A percentile compares a stretch with the other conserved stretches of the same genome.
These are phyloP conservation scores for Metopolophium dirhodum DNA, from an alignment of 1,140 invertebrate genomes.

Conservation along the genomic window DNA sequence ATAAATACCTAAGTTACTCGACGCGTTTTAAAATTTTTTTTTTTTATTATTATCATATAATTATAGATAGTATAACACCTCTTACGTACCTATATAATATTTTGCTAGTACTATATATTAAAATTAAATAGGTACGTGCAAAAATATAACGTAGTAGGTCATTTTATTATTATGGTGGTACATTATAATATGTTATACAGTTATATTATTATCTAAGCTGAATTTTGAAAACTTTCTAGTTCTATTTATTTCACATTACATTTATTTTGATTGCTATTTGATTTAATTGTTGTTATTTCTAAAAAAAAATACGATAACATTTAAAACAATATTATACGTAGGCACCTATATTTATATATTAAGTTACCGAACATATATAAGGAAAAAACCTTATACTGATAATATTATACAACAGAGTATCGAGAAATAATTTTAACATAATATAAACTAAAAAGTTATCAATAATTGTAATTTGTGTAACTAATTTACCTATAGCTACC, in stretches of 20 bases:
- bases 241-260: too few relatives aligned
- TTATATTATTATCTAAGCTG: too few relatives aligned
- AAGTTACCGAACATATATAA: not conserved
- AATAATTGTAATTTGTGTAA: too few relatives aligned
- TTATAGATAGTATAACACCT: not conserved
- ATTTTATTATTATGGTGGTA: not conserved
- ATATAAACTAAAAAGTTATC: not conserved
- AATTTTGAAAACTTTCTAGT: not conserved
- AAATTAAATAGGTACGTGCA: not conserved
- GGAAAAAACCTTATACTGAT: not conserved
- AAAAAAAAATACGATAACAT: not conserved
- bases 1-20: not conserved
- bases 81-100: too few relatives aligned
- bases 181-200: too few relatives aligned
- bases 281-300: too few relatives aligned
- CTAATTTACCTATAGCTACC: too few relatives aligned
- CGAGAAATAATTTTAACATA: not conserved
- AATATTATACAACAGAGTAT: not conserved
- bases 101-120: not conserved
- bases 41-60: not conserved
- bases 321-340: not conserved
- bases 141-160: not conserved
- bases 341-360: not conserved
- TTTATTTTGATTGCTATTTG: too few relatives aligned
- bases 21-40: not conserved